Base-by-base conservation (phyloP, 2,113 vertebrate species). In the Percina caprodes region DNA sequence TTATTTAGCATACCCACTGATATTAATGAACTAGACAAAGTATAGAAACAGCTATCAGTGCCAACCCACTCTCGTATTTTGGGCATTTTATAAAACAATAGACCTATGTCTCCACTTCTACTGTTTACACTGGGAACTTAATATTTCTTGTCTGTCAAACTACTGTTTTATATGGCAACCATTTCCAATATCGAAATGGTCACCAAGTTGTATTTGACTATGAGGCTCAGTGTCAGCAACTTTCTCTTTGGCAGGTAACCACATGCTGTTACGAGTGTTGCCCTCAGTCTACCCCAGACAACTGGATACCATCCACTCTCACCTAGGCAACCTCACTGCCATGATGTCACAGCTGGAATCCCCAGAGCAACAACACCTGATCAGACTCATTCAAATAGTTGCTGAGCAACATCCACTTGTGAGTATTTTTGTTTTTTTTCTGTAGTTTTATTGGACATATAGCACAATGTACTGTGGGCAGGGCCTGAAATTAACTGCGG, bases 191-290 rank as follows among this genome's bases (percentile, higher is more conserved):
- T n/a, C 49, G 1, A 74, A 23, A 52, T 74, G 48, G n/a, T 52
- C 21, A 10, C 5, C 16, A 56, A 14, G 23, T 33, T 13, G 11
- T 48, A 2, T 45, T 45, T 55, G 12, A 0, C 14, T 3, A 3
- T 8, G 13, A 14, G 42, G 7, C 24, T 59, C n/a, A 19, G 21
- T 48, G 24, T 35, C 33, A 56, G 4, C 56, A 18, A 35, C 23
- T 42, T 33, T 75, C 26, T 83, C 18, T 69, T 23, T 15, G 62
- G 6, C 77, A 99, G 98, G 97, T 85, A 99, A 99, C 89, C 80
- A 87, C 82, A 94, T 98, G 96, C 82, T 99, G 88, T 86, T 99
- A 21, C 95, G 97, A 2, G 96, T 99, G 51, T 91, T 99, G 68
- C 97, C 97, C 0, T 96, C 96, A 2, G 94, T 99, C 39, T 97